A percentile compares a stretch with the other conserved stretches of the same genome.
These are phyloP conservation scores for Urocyon cinereoargenteus DNA, from an alignment of 2,797 vertebrate genomes.

Conservation along the genomic window DNA sequence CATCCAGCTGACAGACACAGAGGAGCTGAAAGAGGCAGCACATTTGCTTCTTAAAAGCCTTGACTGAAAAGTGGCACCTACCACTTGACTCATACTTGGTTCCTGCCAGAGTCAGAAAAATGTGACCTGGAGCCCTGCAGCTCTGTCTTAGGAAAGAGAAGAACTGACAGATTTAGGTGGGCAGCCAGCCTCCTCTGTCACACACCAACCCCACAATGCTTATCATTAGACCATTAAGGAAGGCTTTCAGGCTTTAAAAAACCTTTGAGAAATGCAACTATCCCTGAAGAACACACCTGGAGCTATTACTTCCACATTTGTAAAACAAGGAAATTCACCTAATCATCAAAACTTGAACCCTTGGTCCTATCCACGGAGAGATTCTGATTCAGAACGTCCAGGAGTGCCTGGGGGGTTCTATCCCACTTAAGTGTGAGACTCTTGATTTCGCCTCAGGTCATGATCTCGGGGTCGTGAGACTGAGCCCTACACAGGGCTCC, in stretches of 20 bases:
- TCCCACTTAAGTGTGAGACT: neutral
- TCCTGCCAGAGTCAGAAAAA: neutral
- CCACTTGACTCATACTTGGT: neutral
- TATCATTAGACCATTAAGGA: neutral
- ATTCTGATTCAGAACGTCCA: neutral
- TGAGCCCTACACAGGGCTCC: accelerated
- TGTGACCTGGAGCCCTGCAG: neutral
- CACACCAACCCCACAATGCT: neutral
- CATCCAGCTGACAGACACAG: neutral
- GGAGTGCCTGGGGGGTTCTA: neutral
- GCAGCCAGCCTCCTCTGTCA: neutral
- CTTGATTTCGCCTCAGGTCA: neutral
- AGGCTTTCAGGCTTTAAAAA: neutral
- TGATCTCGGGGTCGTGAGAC: neutral
- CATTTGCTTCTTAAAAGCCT: neutral
- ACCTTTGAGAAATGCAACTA: neutral
- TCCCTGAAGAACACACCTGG: neutral
- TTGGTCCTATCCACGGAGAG: neutral
- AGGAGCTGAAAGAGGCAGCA: neutral
- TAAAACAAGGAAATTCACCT: neutral
- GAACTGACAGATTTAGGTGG: too few relatives aligned
- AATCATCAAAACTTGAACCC: neutral
- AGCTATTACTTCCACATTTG: neutral
- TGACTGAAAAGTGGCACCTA: neutral
- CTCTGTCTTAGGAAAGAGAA: neutral